Evolutionary conservation across 2,797 vertebrate genomes (phyloP), one percentile per base, ranked within the genome.

Genomic region (Vireo griseus): DNA sequence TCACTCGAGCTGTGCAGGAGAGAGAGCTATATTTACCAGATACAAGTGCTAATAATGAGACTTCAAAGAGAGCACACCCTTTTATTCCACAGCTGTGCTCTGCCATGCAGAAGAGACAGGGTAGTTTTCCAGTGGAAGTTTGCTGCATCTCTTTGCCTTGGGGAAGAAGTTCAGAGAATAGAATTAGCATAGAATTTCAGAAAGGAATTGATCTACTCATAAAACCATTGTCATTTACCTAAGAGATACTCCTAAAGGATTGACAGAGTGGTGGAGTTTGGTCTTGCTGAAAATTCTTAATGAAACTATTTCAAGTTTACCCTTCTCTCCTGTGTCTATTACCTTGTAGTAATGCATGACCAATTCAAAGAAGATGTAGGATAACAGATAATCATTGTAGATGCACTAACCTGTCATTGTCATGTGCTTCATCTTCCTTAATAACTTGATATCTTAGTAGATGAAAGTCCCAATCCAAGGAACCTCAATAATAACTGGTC

Each of bases 51-150:
- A 68, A 57, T 90, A 79, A 47, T 26, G 55, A 65, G 57, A 54
- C 88, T 89, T 95, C 90, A 94, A 85, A 95, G 92, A 37, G 45
- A 76, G 57, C 77, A 88, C 88, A 71, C 74, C 78, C 90, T 89
- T 92, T 50, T 47, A 66, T 87, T 80, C 54, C 61, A 55, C 81
- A 95, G 88, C 92, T 88, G 71, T 71, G 72, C 61, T 85, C 63
- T 69, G 66, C 86, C 67, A 26, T 0, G 20, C 62, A 67, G 63
- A 66, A 73, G 47, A 88, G 63, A 54, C 39, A 11, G 67, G 37
- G 82, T 63, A 57, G 80, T 63, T 90, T 87, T 92, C 81, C 91
- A 85, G 51, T 40, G 62, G 37, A 94, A 92, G 77, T 87, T 73
- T 84, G 82, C 69, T 16, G 20, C 1, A 0, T 86, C 51, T 80